Percentiles rank a stretch among this genome's conserved stretches.
Conservation (phyloP, 2,113 vertebrate genomes). For the Toxostoma redivivum region DNA sequence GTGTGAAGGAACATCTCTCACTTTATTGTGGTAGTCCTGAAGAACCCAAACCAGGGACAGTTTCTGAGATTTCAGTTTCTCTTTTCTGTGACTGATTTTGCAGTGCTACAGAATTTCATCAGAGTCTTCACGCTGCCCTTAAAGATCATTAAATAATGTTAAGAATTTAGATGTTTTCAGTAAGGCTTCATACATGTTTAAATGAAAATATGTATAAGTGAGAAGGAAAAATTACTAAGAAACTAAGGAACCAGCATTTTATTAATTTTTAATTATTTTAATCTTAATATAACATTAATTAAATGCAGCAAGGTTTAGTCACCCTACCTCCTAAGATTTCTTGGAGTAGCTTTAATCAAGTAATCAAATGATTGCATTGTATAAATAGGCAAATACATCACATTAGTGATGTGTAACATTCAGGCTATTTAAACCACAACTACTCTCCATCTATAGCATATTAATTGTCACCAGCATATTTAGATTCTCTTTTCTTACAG, state of each 20-base stretch:
- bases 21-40: background rate
- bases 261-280: background rate
- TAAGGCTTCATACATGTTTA: background rate
- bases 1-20: background rate
- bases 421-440: background rate
- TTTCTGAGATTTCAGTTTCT: background rate
- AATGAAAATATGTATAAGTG: background rate
- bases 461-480: background rate
- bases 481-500: background rate
- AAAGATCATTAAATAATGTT: background rate
- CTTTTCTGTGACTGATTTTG: background rate
- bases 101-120: background rate
- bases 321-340: background rate
- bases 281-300: background rate
- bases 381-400: background rate
- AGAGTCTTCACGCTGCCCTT: background rate
- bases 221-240: background rate
- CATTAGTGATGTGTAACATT: background rate
- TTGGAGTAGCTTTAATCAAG: background rate
- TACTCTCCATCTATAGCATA: background rate
- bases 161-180: background rate
- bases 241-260: background rate
- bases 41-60: background rate
- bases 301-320: background rate
- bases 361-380: background rate